phyloP scores from a whole-genome alignment of 2,888 invertebrate species.

The Rhagonycha lutea region DNA sequence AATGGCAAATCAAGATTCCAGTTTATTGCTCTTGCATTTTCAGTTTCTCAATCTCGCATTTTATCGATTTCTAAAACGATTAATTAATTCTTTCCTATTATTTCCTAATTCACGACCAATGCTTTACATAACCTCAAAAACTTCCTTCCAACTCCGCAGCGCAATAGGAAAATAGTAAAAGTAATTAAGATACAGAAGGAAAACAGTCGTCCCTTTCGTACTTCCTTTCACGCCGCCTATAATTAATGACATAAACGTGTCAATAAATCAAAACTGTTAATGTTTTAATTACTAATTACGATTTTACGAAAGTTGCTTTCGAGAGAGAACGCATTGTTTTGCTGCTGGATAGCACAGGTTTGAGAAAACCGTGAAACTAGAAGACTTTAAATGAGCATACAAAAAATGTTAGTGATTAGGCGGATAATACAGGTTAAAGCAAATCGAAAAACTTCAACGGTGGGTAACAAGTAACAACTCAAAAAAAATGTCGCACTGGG shows the following conservation, averaged over 20 bases:
- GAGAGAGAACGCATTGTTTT: too few relatives aligned
- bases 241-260: not conserved
- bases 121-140: not conserved
- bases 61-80: not conserved
- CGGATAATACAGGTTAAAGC: too few relatives aligned
- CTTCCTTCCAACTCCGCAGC: not conserved
- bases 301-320: not conserved
- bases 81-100: not conserved
- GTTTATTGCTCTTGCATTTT: conserved; percentile 6
- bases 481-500: too few relatives aligned
- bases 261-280: not conserved
- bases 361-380: too few relatives aligned
- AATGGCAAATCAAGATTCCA: conserved; percentile 1
- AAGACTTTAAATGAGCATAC: too few relatives aligned
- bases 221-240: not conserved
- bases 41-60: conserved; percentile 2
- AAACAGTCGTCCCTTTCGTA: not conserved
- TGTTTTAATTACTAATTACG: not conserved
- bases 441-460: too few relatives aligned
- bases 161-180: not conserved
- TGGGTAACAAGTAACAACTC: too few relatives aligned
- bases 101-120: not conserved
- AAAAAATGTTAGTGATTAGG: too few relatives aligned
- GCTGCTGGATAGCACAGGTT: too few relatives aligned
- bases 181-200: not conserved